Conservation (phyloP, 1,140 invertebrate genomes). For the Coenobita brevimanus region DNA sequence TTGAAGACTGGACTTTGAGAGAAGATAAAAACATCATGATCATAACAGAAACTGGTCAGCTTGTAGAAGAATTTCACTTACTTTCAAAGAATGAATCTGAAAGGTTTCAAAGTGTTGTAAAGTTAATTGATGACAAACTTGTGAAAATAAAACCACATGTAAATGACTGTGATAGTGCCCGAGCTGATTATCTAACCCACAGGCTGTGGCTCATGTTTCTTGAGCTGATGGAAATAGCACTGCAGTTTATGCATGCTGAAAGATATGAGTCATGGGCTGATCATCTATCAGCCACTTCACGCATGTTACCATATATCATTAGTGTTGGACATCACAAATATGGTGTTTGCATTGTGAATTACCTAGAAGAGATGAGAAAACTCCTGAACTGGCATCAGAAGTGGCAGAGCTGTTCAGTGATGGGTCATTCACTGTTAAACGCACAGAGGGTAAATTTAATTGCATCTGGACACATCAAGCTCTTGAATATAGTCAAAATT, state of each 20-base stretch:
- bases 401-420: not conserved
- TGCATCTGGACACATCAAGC: not conserved
- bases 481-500: not conserved
- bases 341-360: not conserved
- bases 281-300: not conserved
- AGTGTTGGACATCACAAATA: no score
- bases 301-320: no score
- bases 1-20: no score
- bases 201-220: not conserved
- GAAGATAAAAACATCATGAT: no score
- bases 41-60: no score
- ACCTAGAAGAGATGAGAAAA: not conserved
- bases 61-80: no score
- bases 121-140: no score
- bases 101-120: no score
- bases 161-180: not conserved
- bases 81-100: no score
- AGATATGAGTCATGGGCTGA: not conserved
- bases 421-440: not conserved
- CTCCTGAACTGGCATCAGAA: no score
- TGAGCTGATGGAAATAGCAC: not conserved
- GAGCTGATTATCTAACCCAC: not conserved
- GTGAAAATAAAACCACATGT: not conserved
- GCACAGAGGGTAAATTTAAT: not conserved
- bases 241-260: not conserved